Evolutionary conservation across 2,888 invertebrate species (phyloP), one percentile per base, ranked within the genome.

Genomic region (Rhingia rostrata): DNA sequence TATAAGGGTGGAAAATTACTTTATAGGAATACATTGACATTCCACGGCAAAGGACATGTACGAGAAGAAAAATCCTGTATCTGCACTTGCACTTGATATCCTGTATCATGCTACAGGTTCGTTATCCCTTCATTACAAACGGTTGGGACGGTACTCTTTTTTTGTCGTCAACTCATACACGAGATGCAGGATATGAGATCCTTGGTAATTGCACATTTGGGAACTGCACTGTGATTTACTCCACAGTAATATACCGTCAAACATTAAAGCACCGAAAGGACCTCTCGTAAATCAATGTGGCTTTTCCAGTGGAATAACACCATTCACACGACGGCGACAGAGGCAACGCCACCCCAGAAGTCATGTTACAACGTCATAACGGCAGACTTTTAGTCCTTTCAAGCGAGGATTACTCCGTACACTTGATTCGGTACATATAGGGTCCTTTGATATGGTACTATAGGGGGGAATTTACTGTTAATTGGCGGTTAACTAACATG

Each of bases 401-500:
- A 49, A 12, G 72, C 56, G 47, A 51, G 77, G 77, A 67, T 73
- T 78, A 67, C 60, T 61, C 43, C n/a, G 58, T 41, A 67, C 60
- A 67, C 67, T 74, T 78, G 72, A 83, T 73, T 78, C 73, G 56
- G 51, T 60, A 60, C 47, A 9, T 7, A 47, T 14, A 66, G 56
- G 66, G 70, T 77, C 82, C 67, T 73, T 67, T 78, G 49, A 77
- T 77, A 78, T 63, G 56, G 73, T 56, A 51, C 67, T 53, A 69
- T 63, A 3, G 83, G 73, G 67, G 78, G 54, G 73, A 63, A 83
- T 83, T 83, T 78, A 83, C 83, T 83, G 83, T 83, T 83, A 83
- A 83, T 83, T 83, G 78, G 83, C 69, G 83, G 83, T 83, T 83
- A 83, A 83, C 83, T 83, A 78, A 83, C 83, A 74, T 83, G 83